These are phyloP conservation scores for Drosophila percnosoma DNA, from an alignment of 2,888 invertebrate species.

Conservation along the genomic window DNA sequence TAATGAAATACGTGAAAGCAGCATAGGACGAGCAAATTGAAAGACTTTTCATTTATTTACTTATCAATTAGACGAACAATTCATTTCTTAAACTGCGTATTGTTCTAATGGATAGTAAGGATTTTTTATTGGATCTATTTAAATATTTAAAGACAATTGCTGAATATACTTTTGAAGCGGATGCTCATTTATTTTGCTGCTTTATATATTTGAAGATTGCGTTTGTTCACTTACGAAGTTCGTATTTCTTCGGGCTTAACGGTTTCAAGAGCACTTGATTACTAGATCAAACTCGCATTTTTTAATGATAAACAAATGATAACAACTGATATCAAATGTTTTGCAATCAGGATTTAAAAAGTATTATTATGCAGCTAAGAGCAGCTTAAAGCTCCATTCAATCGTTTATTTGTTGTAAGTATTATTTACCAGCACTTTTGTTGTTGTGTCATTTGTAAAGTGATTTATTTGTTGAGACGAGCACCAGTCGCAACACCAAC, in stretches of 20 bases:
- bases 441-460: constrained; percentile 50
- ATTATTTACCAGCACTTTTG: constrained; percentile 36
- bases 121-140: neutral
- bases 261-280: neutral
- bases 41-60: constrained; percentile 13
- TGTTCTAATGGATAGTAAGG: neutral
- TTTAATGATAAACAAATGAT: too few relatives aligned
- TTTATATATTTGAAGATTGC: neutral
- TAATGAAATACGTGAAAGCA: constrained; percentile 9
- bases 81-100: neutral
- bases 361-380: neutral
- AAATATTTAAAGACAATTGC: neutral
- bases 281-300: neutral
- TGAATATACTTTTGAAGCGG: neutral
- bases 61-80: constrained; percentile 13
- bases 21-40: neutral
- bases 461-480: constrained; percentile 54
- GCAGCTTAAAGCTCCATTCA: constrained; percentile 3
- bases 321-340: too few relatives aligned
- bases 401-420: constrained; percentile 26
- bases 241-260: neutral
- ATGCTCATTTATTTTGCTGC: neutral
- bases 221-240: neutral
- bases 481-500: constrained; percentile 13
- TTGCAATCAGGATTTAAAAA: neutral